phyloP scores from a whole-genome alignment of 2,888 invertebrate species.

The Lasiommata megera region DNA sequence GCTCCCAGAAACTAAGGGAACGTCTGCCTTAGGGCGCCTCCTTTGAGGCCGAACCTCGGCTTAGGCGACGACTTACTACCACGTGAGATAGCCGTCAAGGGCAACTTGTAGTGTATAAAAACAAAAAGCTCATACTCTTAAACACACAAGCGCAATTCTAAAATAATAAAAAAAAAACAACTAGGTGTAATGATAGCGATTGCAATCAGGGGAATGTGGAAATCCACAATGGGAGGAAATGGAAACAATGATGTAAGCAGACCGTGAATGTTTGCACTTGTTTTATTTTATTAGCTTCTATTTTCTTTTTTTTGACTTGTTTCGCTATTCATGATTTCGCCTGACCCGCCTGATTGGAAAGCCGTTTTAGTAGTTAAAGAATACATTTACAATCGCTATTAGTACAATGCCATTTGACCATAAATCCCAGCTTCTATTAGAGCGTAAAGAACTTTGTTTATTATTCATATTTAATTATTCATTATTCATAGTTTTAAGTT shows the following conservation, averaged over 20 bases:
- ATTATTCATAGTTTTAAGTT: too few species aligned
- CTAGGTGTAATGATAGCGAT: constrained; percentile 8
- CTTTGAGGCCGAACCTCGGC: too few species aligned
- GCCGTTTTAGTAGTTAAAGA: neutral
- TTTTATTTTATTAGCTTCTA: constrained; percentile 31
- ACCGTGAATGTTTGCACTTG: constrained; percentile 41
- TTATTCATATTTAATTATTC: too few species aligned
- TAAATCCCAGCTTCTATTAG: too few species aligned
- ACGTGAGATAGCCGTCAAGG: too few species aligned
- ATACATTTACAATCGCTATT: too few species aligned
- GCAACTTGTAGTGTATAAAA: too few species aligned
- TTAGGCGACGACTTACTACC: too few species aligned
- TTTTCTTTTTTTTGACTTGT: constrained; percentile 3
- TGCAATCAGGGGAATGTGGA: constrained; percentile 17
- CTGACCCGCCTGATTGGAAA: neutral
- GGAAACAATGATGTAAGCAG: constrained; percentile 44
- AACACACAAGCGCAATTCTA: neutral
- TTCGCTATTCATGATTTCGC: neutral
- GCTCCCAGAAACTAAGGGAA: too few species aligned
- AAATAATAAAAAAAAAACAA: neutral
- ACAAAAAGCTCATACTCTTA: too few species aligned
- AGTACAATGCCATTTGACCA: too few species aligned
- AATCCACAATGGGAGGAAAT: constrained; percentile 42
- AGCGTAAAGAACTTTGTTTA: neutral
- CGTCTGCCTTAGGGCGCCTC: too few species aligned